phyloP scores from a whole-genome alignment of 2,113 vertebrate genomes.

The Eptesicus fuscus region DNA sequence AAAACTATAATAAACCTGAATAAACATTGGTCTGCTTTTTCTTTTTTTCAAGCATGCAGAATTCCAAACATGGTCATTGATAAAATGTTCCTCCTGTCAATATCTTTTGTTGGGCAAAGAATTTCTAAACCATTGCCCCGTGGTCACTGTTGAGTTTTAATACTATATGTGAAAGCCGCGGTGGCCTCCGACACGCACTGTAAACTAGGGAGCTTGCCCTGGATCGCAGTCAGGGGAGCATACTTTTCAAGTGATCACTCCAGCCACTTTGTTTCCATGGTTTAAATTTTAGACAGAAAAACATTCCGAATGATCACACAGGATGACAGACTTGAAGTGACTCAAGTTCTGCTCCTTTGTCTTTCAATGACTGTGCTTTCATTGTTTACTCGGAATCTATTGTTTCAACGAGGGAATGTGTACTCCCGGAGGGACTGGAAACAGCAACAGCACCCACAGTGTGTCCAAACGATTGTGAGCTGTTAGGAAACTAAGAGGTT shows the following conservation, averaged over 20 bases:
- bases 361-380: not conserved
- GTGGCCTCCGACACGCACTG: not conserved
- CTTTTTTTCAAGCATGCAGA: not conserved
- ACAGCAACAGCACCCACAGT: not conserved
- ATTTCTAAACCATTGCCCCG: not conserved
- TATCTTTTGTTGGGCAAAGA: constrained; percentile 9
- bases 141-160: not conserved
- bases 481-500: not conserved
- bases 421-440: not conserved
- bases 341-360: not conserved
- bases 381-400: not conserved
- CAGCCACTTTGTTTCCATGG: not conserved
- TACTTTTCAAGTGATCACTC: constrained; percentile 3
- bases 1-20: not conserved
- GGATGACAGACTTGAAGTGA: not conserved
- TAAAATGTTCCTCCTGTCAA: not conserved
- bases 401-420: not conserved
- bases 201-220: not conserved
- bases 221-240: not conserved
- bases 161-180: not conserved
- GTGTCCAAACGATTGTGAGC: not conserved
- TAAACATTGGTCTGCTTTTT: not conserved
- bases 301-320: not conserved
- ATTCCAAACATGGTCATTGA: constrained; percentile 24
- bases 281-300: not conserved